These are phyloP conservation scores for Rhopalosiphum padi DNA, from an alignment of 1,140 invertebrate species.

Conservation along the genomic window DNA sequence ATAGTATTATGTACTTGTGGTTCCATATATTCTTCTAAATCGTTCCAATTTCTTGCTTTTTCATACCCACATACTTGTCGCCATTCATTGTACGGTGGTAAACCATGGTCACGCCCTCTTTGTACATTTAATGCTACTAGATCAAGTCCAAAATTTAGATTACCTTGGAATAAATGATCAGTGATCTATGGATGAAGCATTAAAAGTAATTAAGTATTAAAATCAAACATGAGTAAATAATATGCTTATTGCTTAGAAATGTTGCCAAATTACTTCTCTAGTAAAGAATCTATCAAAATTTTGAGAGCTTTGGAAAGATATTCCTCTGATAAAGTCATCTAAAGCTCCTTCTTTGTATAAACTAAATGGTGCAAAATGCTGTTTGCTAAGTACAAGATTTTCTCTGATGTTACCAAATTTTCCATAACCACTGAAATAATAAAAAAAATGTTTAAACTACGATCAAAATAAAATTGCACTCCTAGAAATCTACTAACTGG, in stretches of 20 bases:
- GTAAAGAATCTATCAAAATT: slow-evolving; percentile 67
- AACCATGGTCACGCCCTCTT: slow-evolving; percentile 74
- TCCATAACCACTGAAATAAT: slow-evolving; percentile 63
- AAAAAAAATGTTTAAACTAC: slow-evolving; percentile 15
- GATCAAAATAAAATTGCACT: not conserved
- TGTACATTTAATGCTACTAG: slow-evolving; percentile 76
- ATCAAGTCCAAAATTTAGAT: slow-evolving; percentile 69
- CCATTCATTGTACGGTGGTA: slow-evolving; percentile 75
- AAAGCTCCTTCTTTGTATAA: slow-evolving; percentile 66
- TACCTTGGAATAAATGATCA: slow-evolving; percentile 69
- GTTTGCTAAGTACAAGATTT: slow-evolving; percentile 67
- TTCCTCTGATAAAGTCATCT: slow-evolving; percentile 67
- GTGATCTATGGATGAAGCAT: slow-evolving; percentile 65
- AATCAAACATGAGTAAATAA: not conserved
- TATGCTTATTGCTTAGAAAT: not conserved
- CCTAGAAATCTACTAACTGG: slow-evolving; percentile 62
- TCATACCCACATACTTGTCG: slow-evolving; percentile 70
- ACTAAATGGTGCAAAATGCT: slow-evolving; percentile 66
- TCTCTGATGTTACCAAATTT: slow-evolving; percentile 65
- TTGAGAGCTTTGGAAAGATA: slow-evolving; percentile 67
- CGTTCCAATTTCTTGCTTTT: slow-evolving; percentile 66
- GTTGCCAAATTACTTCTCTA: slow-evolving; percentile 64
- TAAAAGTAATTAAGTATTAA: not conserved
- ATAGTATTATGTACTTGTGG: slow-evolving; percentile 65
- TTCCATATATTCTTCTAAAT: slow-evolving; percentile 68